A percentile compares a stretch with the other conserved stretches of the same genome.
Evolutionary conservation across 2,113 vertebrate genomes (phyloP).

Genomic region (Alouatta palliata): DNA sequence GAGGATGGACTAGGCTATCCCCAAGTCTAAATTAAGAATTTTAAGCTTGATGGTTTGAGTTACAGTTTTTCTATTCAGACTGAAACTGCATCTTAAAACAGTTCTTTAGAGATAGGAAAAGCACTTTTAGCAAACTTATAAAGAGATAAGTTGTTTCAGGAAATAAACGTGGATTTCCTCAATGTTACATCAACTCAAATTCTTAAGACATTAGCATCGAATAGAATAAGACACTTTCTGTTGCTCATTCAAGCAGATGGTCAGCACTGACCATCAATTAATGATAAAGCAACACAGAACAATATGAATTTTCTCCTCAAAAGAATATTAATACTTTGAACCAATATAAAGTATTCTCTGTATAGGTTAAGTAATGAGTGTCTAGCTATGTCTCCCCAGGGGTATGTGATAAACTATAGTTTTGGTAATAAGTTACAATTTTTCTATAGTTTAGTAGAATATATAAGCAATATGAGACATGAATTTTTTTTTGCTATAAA

Average conservation of each 20-base stretch:
- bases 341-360: background rate
- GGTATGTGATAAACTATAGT: background rate
- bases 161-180: background rate
- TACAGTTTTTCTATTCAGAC: background rate
- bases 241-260: background rate
- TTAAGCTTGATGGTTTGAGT: background rate
- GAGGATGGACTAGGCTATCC: background rate
- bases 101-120: background rate
- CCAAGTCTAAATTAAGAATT: background rate
- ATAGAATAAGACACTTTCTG: background rate
- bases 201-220: background rate
- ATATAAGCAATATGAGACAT: background rate
- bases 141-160: background rate
- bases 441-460: background rate
- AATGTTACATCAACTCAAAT: background rate
- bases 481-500: background rate
- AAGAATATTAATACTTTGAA: constrained; percentile 1
- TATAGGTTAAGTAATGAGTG: background rate
- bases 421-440: background rate
- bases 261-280: background rate
- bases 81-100: background rate
- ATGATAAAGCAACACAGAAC: background rate
- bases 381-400: background rate
- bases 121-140: background rate
- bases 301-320: background rate